These are phyloP conservation scores for Sepiola atlantica DNA, from an alignment of 2,888 invertebrate species.

Conservation along the genomic window DNA sequence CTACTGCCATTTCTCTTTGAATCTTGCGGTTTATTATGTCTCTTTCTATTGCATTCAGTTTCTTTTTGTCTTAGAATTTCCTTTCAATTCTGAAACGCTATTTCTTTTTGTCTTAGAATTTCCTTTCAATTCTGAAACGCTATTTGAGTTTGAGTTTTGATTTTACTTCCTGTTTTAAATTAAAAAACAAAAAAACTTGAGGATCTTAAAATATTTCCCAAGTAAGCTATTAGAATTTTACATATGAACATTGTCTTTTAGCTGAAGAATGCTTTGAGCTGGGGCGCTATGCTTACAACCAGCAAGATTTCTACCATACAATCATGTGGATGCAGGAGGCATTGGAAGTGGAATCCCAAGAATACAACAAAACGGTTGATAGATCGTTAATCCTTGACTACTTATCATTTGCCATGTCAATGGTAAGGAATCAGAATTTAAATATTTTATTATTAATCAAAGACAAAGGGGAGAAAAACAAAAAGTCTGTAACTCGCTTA, in stretches of 20 bases:
- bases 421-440: slow-evolving; percentile 46
- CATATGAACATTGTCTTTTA: slow-evolving; percentile 67
- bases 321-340: slow-evolving; percentile 96
- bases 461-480: not conserved
- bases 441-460: not conserved
- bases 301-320: slow-evolving; percentile 92
- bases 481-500: no score
- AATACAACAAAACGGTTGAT: slow-evolving; percentile 59
- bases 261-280: slow-evolving; percentile 96
- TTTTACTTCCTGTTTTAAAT: not conserved
- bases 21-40: slow-evolving; percentile 14
- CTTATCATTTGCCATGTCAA: slow-evolving; percentile 55
- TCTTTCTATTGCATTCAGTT: not conserved
- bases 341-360: slow-evolving; percentile 76
- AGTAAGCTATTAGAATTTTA: not conserved
- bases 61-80: not conserved
- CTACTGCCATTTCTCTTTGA: not conserved
- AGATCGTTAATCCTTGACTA: slow-evolving; percentile 66
- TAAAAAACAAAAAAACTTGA: no score
- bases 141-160: not conserved
- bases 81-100: not conserved
- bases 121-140: not conserved
- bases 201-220: not conserved
- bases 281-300: slow-evolving; percentile 92
- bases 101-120: not conserved